These are phyloP conservation scores for Rana temporaria DNA, from an alignment of 2,113 vertebrate species.

Conservation along the genomic window DNA sequence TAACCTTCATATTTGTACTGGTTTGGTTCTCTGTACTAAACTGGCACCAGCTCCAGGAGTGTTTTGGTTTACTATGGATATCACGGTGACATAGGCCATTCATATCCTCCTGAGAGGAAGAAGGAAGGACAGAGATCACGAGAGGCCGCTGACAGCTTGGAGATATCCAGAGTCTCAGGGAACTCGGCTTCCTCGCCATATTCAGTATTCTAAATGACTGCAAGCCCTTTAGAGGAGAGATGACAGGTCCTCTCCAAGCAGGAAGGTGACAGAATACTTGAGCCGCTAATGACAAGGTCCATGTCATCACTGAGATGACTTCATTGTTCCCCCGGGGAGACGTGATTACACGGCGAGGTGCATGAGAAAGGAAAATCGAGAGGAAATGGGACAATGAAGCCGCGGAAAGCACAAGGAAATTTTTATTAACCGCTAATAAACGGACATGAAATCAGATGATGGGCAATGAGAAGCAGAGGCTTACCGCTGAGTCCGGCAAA, in stretches of 20 bases:
- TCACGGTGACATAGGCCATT: too few species aligned
- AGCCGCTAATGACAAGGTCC: background rate
- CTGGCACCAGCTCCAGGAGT: too few species aligned
- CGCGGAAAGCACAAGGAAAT: constrained; percentile 7
- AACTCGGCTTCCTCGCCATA: too few species aligned
- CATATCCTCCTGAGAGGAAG: too few species aligned
- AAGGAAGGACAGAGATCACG: too few species aligned
- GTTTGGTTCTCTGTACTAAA: too few species aligned
- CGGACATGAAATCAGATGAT: constrained; percentile 17
- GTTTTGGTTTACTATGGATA: too few species aligned
- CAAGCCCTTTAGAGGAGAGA: background rate
- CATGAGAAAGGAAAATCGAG: constrained; percentile 43
- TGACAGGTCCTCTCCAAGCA: background rate
- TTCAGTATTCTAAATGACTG: background rate
- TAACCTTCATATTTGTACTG: too few species aligned
- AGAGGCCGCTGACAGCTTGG: too few species aligned
- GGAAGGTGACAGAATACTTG: background rate
- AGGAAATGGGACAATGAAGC: constrained; percentile 44
- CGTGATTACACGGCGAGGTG: constrained; percentile 5
- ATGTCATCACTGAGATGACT: constrained; percentile 27
- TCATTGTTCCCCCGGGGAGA: constrained; percentile 27
- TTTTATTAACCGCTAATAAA: background rate
- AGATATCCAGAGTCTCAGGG: too few species aligned
- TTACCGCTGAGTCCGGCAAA: background rate
- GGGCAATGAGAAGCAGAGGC: constrained; percentile 16